Evolutionary conservation across 2,797 vertebrate genomes (phyloP).

Genomic region (Chaetophractus vellerosus): DNA sequence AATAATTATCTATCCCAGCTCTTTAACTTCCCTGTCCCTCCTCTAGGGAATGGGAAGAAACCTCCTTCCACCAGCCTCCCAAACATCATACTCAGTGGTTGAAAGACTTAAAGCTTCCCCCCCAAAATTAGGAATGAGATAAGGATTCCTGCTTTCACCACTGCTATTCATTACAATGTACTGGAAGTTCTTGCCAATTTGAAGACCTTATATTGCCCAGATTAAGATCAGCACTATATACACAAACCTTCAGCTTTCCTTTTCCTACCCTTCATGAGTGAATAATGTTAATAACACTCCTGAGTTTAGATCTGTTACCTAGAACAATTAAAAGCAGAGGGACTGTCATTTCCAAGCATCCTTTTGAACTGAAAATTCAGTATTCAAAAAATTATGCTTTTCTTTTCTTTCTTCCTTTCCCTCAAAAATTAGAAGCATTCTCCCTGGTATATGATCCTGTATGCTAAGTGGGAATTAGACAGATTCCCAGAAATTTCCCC

Average conservation of each 20-base stretch:
- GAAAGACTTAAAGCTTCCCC: too few species aligned
- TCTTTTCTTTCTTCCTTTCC: neutral
- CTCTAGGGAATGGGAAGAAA: neutral
- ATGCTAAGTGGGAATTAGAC: neutral
- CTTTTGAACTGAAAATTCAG: neutral
- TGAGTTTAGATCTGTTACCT: neutral
- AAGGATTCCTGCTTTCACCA: too few species aligned
- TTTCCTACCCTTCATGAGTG: neutral
- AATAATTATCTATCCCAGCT: neutral
- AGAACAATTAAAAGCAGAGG: neutral
- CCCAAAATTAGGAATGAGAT: too few species aligned
- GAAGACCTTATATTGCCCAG: neutral
- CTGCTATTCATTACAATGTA: too few species aligned
- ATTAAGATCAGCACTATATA: neutral
- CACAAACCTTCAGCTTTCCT: neutral
- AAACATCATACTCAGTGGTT: neutral
- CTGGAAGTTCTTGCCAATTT: neutral
- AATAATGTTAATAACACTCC: neutral
- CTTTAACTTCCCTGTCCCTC: neutral
- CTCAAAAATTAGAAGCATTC: neutral
- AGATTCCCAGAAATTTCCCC: neutral
- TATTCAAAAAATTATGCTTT: neutral
- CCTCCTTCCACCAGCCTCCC: neutral
- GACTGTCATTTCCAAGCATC: neutral
- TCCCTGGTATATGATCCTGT: neutral